A percentile compares a stretch with the other conserved stretches of the same genome.
Evolutionary conservation across 2,797 vertebrate genomes (phyloP).

Genomic region (Lates japonicus): DNA sequence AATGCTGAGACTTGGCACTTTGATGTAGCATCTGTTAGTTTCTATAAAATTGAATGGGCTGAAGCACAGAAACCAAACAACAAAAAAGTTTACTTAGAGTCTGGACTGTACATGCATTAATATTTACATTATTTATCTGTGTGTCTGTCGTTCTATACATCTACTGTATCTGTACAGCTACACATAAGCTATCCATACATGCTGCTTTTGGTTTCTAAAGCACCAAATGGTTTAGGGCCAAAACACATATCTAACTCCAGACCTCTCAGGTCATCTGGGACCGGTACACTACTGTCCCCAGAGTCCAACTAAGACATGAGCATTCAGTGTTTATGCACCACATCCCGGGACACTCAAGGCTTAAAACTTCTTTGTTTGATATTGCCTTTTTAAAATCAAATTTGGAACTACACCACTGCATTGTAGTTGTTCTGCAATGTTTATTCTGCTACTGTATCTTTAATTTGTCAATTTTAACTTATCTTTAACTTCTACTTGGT

Average conservation of each 20-base stretch:
- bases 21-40: neutral
- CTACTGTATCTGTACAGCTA: neutral
- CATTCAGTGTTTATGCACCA: constrained; percentile 8
- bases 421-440: neutral
- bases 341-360: neutral
- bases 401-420: neutral
- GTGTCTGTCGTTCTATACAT: neutral
- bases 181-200: constrained; percentile 2
- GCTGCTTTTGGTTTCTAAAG: neutral
- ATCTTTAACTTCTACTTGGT: neutral
- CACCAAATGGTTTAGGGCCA: neutral
- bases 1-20: neutral
- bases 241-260: constrained; percentile 22
- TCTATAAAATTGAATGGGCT: too few species aligned
- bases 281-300: neutral
- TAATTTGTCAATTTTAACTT: too few species aligned
- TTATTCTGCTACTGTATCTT: neutral
- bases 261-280: constrained; percentile 3
- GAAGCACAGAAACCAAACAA: too few species aligned
- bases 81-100: too few species aligned
- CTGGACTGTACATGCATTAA: too few species aligned
- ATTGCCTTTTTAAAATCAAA: neutral
- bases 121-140: neutral
- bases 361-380: neutral
- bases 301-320: constrained; percentile 10